phyloP scores from a whole-genome alignment of 1,140 invertebrate genomes.

The Dendrolimus kikuchii region DNA sequence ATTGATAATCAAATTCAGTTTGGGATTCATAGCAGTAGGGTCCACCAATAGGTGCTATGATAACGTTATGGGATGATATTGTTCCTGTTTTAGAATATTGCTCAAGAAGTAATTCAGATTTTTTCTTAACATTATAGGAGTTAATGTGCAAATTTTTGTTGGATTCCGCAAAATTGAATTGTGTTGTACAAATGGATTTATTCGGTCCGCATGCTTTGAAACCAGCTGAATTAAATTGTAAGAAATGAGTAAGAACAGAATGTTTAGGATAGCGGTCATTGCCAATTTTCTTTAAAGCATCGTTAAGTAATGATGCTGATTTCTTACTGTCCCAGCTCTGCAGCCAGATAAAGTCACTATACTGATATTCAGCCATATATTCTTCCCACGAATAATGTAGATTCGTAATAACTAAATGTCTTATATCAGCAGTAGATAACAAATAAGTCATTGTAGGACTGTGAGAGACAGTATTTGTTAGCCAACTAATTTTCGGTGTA shows the following conservation, averaged over 20 bases:
- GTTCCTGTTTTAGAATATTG: constrained; percentile 88
- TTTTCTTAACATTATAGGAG: constrained; percentile 81
- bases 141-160: constrained; percentile 78
- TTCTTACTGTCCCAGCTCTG: constrained; percentile 78
- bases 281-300: constrained; percentile 58
- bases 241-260: constrained; percentile 42
- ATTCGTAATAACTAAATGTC: constrained; percentile 79
- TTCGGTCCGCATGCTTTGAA: constrained; percentile 49
- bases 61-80: constrained; percentile 85
- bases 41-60: constrained; percentile 86
- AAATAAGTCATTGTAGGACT: constrained; percentile 83
- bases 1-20: constrained; percentile 90
- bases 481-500: constrained; percentile 80
- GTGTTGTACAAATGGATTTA: constrained; percentile 27
- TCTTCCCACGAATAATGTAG: constrained; percentile 86
- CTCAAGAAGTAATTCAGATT: constrained; percentile 84
- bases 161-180: constrained; percentile 43
- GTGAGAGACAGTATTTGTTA: constrained; percentile 87
- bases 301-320: constrained; percentile 71
- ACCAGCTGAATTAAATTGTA: constrained; percentile 47
- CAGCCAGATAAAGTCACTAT: constrained; percentile 85
- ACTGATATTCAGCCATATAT: constrained; percentile 84
- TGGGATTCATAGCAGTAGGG: constrained; percentile 84
- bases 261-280: constrained; percentile 44
- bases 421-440: constrained; percentile 76